Evolutionary conservation across 2,113 vertebrate genomes (phyloP).

Genomic region (Gymnobelideus leadbeateri): DNA sequence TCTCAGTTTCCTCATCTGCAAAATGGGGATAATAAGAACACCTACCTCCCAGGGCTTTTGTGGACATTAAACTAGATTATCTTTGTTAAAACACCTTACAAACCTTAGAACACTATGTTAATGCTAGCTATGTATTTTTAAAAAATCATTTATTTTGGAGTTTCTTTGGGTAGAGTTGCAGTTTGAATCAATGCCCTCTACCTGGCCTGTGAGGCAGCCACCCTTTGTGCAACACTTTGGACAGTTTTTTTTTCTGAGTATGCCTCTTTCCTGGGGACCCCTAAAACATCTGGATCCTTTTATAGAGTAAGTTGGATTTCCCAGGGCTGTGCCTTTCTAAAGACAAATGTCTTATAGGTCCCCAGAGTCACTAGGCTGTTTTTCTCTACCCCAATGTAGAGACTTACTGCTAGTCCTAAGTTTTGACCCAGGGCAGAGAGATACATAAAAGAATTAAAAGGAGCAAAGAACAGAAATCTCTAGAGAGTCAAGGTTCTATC

Average conservation of each 20-base stretch:
- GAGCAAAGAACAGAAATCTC: neutral
- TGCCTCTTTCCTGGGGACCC: neutral
- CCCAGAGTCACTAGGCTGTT: neutral
- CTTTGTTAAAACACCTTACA: neutral
- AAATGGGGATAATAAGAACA: neutral
- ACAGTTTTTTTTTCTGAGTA: neutral
- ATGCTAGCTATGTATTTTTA: neutral
- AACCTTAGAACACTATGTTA: neutral
- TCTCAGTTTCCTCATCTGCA: neutral
- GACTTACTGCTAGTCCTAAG: slow-evolving; percentile 49
- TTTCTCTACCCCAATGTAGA: slow-evolving; percentile 36
- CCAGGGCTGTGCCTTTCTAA: slow-evolving; percentile 18
- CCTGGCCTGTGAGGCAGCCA: neutral
- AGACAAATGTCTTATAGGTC: slow-evolving; percentile 33
- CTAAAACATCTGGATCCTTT: neutral
- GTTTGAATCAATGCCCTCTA: neutral
- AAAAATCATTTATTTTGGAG: neutral
- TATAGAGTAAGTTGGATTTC: slow-evolving; percentile 17
- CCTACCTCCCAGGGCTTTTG: neutral
- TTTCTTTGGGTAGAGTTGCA: neutral
- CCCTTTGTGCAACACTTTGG: slow-evolving; percentile 6
- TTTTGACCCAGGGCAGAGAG: slow-evolving; percentile 35
- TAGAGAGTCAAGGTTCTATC: slow-evolving; percentile 10
- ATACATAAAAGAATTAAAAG: slow-evolving; percentile 22
- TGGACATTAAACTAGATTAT: neutral